Evolutionary conservation across 2,113 vertebrate species (phyloP), one percentile per base, ranked within the genome.

Genomic region (Dryoscopus gambensis): DNA sequence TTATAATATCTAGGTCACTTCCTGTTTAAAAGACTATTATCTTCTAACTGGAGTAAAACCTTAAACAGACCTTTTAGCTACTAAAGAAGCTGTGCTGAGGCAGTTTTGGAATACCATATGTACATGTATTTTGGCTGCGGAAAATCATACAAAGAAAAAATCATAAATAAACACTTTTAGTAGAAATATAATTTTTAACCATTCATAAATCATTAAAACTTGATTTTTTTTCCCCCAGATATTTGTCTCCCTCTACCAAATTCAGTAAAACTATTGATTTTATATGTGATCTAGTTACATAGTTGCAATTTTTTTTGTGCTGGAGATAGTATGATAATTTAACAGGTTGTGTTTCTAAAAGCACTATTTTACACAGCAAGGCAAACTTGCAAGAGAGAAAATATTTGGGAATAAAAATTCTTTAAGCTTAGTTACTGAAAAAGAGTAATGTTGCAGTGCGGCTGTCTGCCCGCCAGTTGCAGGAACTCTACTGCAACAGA

Each of bases 1-100:
- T 87, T 91, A 83, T 27, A 71, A 69, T 85, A 85, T 90, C 18
- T 88, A 94, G 65, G 81, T 56, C 87, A 94, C 18, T 60, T 42
- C n/a, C 44, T 87, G 23, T 82, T 87, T 79, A 79, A 93, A 91
- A 73, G 10, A 71, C 47, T 49, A 47, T 63, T 91, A 78, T 82
- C 75, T 87, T 89, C 28, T 40, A 64, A 60, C 62, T 40, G n/a
- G 22, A 31, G 7, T 82, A 87, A 94, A 82, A 28, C n/a, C 14
- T 82, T 62, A 91, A 89, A 87, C 1, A 39, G 74, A 52, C 39
- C 22, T 55, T 93, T 69, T 40, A 68, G 12, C 57, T 52, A 33
- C 7, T 15, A 68, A 44, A 70, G 11, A 25, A 63, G 4, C 37
- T 64, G 24, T 52, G 16, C 9, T 37, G 59, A 87, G 22, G 37